A percentile compares a stretch with the other conserved stretches of the same genome.
Evolutionary conservation across 1,140 invertebrate genomes (phyloP).

Genomic region (Anadara kagoshimensis): DNA sequence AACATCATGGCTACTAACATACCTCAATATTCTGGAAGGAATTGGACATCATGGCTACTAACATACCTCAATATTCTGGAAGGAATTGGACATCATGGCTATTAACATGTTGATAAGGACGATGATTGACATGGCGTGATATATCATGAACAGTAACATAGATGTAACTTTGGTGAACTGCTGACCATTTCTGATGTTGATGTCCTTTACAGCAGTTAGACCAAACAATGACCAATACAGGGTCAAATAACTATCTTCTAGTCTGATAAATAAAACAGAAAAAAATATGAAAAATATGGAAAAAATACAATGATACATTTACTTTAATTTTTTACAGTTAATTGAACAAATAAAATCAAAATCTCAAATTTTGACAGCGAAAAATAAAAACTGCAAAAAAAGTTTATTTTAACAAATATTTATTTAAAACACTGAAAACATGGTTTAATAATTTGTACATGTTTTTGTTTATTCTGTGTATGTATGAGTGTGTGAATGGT

Average conservation of each 20-base stretch:
- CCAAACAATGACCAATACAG: conserved; percentile 78
- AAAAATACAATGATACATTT: too few species aligned
- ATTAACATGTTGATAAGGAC: conserved; percentile 80
- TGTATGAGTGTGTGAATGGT: too few species aligned
- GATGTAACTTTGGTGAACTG: conserved; percentile 71
- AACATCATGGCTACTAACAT: too few species aligned
- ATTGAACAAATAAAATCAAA: too few species aligned
- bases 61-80: conserved; percentile 78
- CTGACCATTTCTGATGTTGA: conserved; percentile 62
- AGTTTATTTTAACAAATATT: too few species aligned
- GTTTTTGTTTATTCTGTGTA: too few species aligned
- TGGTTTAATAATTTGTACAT: too few species aligned
- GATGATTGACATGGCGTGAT: conserved; percentile 77
- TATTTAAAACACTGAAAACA: too few species aligned
- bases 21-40: conserved; percentile 79
- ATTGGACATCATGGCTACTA: too few species aligned
- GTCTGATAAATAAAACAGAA: conserved; percentile 64
- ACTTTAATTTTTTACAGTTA: too few species aligned
- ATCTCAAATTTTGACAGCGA: too few species aligned
- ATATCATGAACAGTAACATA: conserved; percentile 76
- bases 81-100: conserved; percentile 79
- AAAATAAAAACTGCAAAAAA: too few species aligned
- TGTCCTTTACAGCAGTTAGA: conserved; percentile 73
- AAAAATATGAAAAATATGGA: conserved; percentile 61
- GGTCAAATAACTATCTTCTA: conserved; percentile 76